These are phyloP conservation scores for Cairina moschata DNA, from an alignment of 2,113 vertebrate genomes.

Conservation along the genomic window DNA sequence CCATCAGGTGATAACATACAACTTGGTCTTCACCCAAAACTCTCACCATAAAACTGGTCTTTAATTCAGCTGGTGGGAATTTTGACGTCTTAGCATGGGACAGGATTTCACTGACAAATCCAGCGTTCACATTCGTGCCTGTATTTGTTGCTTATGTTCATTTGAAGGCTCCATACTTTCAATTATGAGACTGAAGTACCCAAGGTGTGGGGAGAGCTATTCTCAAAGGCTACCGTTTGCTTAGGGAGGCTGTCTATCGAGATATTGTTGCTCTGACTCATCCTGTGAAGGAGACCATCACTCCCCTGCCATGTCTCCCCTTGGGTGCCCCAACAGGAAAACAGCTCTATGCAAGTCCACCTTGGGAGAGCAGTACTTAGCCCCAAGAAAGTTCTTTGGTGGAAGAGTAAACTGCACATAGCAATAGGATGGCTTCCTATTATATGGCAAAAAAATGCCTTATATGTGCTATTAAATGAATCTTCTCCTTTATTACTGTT, in stretches of 20 bases:
- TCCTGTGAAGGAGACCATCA: neutral
- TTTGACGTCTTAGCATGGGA: neutral
- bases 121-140: neutral
- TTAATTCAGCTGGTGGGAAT: neutral
- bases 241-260: neutral
- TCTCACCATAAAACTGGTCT: neutral
- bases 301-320: neutral
- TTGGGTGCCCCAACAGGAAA: neutral
- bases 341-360: neutral
- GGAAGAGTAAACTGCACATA: neutral
- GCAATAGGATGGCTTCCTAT: neutral
- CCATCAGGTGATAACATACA: neutral
- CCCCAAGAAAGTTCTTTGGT: neutral
- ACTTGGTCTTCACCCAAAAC: neutral
- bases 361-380: neutral
- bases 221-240: neutral
- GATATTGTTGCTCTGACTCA: neutral
- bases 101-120: neutral
- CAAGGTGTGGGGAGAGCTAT: neutral
- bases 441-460: neutral
- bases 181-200: neutral
- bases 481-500: neutral
- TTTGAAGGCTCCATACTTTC: neutral
- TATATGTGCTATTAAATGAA: neutral
- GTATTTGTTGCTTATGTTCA: accelerated